Evolutionary conservation across 2,888 invertebrate species (phyloP).

Genomic region (Conchocele bisecta): DNA sequence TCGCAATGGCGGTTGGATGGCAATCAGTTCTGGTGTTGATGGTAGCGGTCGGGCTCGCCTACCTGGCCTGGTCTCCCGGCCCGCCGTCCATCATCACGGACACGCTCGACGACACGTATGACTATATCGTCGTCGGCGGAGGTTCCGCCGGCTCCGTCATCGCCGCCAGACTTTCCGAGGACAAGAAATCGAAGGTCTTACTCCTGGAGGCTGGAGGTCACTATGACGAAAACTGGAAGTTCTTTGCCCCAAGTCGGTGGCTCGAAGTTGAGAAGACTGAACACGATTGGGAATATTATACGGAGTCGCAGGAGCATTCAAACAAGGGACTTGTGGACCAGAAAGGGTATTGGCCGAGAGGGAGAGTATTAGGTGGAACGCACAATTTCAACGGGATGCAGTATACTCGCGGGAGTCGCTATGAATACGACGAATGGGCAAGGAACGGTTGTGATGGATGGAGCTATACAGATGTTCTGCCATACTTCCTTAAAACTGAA

Average conservation of each 20-base stretch:
- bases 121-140: conserved; percentile 79
- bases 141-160: conserved; percentile 84
- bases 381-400: conserved; percentile 95
- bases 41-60: no score
- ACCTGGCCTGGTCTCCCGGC: no score
- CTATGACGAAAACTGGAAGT: conserved; percentile 80
- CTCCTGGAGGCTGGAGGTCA: conserved; percentile 83
- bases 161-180: conserved; percentile 82
- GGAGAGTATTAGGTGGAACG: conserved; percentile 94
- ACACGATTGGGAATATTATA: conserved; percentile 82
- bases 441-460: conserved; percentile 93
- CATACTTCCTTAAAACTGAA: conserved; percentile 84
- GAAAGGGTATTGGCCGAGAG: conserved; percentile 86
- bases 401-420: conserved; percentile 91
- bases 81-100: neutral
- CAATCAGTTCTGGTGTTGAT: no score
- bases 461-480: conserved; percentile 91
- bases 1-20: no score
- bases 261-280: conserved; percentile 78
- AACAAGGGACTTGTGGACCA: conserved; percentile 85
- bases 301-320: conserved; percentile 79
- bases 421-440: conserved; percentile 95
- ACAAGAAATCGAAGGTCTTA: conserved; percentile 73
- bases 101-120: neutral
- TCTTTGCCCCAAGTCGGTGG: conserved; percentile 83